Conservation (phyloP, 2,797 vertebrate genomes). For the Syngnathus acus region DNA sequence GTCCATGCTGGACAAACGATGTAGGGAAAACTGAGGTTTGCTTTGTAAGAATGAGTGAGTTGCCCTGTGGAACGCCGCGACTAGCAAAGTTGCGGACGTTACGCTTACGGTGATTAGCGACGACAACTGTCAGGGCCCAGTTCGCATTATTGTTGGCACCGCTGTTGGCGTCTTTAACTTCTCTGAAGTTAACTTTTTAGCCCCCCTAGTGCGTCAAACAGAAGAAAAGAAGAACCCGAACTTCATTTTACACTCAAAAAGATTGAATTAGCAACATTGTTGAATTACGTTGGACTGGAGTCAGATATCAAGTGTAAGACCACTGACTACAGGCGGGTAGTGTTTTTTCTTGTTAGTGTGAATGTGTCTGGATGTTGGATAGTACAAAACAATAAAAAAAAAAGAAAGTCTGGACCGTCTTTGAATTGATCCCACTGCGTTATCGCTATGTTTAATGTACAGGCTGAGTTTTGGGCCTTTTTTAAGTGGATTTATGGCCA, state of each 20-base stretch:
- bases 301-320: background rate
- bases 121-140: no score
- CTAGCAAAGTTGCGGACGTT: background rate
- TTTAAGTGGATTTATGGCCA: background rate
- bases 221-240: background rate
- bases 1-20: constrained; percentile 53
- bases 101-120: no score
- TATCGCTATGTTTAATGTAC: background rate
- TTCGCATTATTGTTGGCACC: no score
- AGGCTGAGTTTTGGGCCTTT: background rate
- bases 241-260: background rate
- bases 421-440: background rate
- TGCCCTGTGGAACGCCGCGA: background rate
- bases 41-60: constrained; percentile 5
- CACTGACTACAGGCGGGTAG: background rate
- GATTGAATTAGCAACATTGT: background rate
- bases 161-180: background rate
- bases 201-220: background rate
- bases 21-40: constrained; percentile 34
- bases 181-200: background rate
- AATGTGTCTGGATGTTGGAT: background rate
- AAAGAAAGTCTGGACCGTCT: background rate
- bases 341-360: background rate
- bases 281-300: background rate
- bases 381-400: background rate